Base-by-base conservation (phyloP, 2,888 invertebrate genomes). In the Subacronicta megacephala region DNA sequence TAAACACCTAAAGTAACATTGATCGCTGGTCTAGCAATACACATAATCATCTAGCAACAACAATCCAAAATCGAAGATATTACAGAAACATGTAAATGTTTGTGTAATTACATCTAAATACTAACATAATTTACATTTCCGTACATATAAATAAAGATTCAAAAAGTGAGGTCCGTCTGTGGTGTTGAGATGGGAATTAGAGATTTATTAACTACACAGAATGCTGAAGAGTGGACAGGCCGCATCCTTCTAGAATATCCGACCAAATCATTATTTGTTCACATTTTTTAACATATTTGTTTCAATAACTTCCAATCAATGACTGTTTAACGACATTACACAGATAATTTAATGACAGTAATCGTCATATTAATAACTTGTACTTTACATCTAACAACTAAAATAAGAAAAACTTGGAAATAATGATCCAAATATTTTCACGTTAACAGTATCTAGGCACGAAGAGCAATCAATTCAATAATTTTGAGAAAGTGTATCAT, bases 161-260 rank as follows among this genome's bases (percentile, higher is more conserved):
- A 73, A 75, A 81, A 82, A 82, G 82, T 83, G 83, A 82, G 83
- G 83, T 81, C 81, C 66, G 52, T 77, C 43, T 37, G 53, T 67
- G 50, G 66, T 61, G 69, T 61, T 63, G 65, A 75, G 62, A 72
- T 72, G 72, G 65, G 62, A 47, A 52, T 60, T 26, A 71, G 63
- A 68, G 65, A 62, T 64, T 72, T 10, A 54, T 61, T 49, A 62
- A 46, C 46, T 62, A 60, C 56, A 62, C 62, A 60, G 44, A 45
- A 56, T 47, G 44, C 23, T 33, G 35, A 51, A 65, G n/a, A n/a
- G 62, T 56, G 57, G 51, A 57, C 63, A 72, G 63, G 51, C 49
- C 12, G 44, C 45, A 45, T 60, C 52, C 54, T 42, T 61, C 43
- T 29, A 56, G 17, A 45, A 70, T 46, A 59, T 59, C 41, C 46